Percentiles rank a stretch among this genome's conserved stretches.
phyloP scores from a whole-genome alignment of 1,140 invertebrate species.

The Nixonia krombeini region DNA sequence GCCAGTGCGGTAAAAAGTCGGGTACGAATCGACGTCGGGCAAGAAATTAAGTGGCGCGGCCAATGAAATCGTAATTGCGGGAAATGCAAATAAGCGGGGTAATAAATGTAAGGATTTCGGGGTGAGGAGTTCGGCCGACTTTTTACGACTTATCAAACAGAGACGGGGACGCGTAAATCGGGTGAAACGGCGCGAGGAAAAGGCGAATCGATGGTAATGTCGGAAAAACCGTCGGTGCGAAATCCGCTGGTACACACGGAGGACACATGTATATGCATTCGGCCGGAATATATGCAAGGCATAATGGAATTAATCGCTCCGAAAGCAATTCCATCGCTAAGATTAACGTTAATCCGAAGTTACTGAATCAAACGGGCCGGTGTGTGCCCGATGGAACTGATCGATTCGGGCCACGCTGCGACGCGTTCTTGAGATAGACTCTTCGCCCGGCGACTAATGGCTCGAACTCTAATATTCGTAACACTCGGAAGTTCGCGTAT shows the following conservation, averaged over 20 bases:
- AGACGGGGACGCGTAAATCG: neutral
- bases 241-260: neutral
- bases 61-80: neutral
- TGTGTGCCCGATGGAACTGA: slow-evolving; percentile 7
- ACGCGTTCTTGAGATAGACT: slow-evolving; percentile 12
- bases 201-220: neutral
- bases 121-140: neutral
- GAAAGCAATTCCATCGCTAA: slow-evolving; percentile 9
- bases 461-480: slow-evolving; percentile 7
- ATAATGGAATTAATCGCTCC: slow-evolving; percentile 20
- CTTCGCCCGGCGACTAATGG: slow-evolving; percentile 11
- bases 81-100: neutral
- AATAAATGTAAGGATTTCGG: neutral
- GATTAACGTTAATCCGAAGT: slow-evolving; percentile 17
- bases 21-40: too few relatives aligned
- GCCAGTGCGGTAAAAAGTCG: too few relatives aligned
- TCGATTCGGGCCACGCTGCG: slow-evolving; percentile 1
- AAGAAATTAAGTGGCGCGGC: too few relatives aligned
- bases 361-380: slow-evolving; percentile 3
- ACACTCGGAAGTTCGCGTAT: neutral
- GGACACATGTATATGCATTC: slow-evolving; percentile 1
- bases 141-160: neutral
- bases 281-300: slow-evolving; percentile 4
- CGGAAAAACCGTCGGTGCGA: neutral
- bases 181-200: neutral